phyloP scores from a whole-genome alignment of 2,113 vertebrate genomes.

The Mesitornis unicolor region DNA sequence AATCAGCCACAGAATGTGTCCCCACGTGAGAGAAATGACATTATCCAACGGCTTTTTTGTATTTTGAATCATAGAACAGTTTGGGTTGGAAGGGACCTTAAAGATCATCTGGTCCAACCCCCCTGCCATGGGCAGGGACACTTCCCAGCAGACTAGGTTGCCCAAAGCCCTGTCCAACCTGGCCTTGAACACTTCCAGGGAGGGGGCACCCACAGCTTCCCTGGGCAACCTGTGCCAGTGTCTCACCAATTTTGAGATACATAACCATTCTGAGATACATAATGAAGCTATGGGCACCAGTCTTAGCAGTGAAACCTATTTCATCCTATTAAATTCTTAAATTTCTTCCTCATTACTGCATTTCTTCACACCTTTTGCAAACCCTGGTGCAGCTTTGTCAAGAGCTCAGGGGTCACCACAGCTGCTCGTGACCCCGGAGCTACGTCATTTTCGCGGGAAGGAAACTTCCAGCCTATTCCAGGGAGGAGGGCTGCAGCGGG shows the following conservation, averaged over 20 bases:
- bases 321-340: background rate
- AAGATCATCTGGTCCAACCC: no score
- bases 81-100: no score
- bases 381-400: accelerated
- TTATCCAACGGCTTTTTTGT: background rate
- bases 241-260: background rate
- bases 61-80: no score
- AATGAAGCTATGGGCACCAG: background rate
- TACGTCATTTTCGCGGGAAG: accelerated
- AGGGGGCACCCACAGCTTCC: no score
- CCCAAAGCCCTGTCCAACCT: no score
- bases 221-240: no score
- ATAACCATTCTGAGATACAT: background rate
- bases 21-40: background rate
- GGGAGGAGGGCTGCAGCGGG: no score
- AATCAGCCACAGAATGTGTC: accelerated
- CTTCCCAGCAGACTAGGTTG: no score
- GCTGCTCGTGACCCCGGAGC: accelerated
- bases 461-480: accelerated
- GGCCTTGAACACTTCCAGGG: no score
- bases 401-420: no score
- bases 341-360: background rate
- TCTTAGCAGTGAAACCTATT: background rate
- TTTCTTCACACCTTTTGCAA: background rate
- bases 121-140: no score